Conservation (phyloP, 1,140 invertebrate species). For the Dendroctonus valens region DNA sequence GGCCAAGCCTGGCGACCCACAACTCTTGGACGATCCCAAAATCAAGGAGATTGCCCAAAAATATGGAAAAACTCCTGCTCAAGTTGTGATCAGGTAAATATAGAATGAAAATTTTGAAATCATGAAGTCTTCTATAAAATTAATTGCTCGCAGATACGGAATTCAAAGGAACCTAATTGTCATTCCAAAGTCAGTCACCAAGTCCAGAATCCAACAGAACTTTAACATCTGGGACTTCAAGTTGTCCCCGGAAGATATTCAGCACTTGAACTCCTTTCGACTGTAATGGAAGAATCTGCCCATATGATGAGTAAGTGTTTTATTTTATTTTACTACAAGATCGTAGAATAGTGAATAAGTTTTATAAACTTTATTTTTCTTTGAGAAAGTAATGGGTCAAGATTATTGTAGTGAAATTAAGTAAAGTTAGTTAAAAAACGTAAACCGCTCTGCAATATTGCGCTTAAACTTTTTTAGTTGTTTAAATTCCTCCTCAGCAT, state of each 20-base stretch:
- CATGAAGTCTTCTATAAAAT: background rate
- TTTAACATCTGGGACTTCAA: slow-evolving; percentile 59
- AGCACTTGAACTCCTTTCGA: too few relatives aligned
- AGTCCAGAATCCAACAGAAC: slow-evolving; percentile 57
- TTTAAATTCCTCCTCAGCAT: too few relatives aligned
- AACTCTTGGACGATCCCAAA: slow-evolving; percentile 64
- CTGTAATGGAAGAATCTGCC: too few relatives aligned
- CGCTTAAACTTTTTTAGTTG: too few relatives aligned
- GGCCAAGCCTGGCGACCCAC: slow-evolving; percentile 59
- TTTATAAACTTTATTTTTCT: too few relatives aligned
- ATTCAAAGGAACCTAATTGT: slow-evolving; percentile 37
- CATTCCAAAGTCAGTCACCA: slow-evolving; percentile 55
- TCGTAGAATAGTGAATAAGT: too few relatives aligned
- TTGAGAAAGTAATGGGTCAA: too few relatives aligned
- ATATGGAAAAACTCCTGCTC: slow-evolving; percentile 41
- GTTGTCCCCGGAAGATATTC: slow-evolving; percentile 53
- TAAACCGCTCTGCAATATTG: too few relatives aligned
- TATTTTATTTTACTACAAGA: too few relatives aligned
- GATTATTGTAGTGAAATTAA: too few relatives aligned
- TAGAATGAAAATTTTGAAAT: background rate
- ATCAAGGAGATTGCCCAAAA: slow-evolving; percentile 47
- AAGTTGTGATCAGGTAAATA: slow-evolving; percentile 49
- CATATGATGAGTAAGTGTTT: too few relatives aligned
- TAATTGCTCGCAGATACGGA: slow-evolving; percentile 27
- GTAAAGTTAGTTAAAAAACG: too few relatives aligned